Evolutionary conservation across 2,888 invertebrate genomes (phyloP).

Genomic region (Thereva nobilitata): DNA sequence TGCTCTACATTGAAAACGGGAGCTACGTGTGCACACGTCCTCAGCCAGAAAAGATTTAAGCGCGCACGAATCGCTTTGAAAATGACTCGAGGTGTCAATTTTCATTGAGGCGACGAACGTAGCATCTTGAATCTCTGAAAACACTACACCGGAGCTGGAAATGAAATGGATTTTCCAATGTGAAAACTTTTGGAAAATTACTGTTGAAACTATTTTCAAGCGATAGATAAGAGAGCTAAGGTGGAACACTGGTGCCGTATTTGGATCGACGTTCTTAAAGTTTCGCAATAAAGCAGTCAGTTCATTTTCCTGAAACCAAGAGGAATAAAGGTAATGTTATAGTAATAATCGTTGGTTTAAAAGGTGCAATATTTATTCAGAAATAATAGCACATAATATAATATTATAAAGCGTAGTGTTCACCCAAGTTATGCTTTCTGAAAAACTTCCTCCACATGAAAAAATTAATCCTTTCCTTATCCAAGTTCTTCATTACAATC

Average conservation of each 20-base stretch:
- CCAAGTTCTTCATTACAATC: conserved; percentile 45
- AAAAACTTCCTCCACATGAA: conserved; percentile 42
- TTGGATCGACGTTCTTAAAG: too few species aligned
- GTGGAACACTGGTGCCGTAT: too few species aligned
- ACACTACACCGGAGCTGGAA: neutral
- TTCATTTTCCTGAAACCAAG: too few species aligned
- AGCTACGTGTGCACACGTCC: conserved; percentile 13
- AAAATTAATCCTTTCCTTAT: conserved; percentile 44
- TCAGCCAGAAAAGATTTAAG: conserved; percentile 33
- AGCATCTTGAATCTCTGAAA: conserved; percentile 15
- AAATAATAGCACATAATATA: conserved; percentile 1
- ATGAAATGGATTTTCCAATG: neutral
- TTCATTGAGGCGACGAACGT: conserved; percentile 30
- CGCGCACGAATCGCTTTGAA: conserved; percentile 34
- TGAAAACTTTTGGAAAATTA: neutral
- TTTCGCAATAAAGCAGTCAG: too few species aligned
- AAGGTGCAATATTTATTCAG: neutral
- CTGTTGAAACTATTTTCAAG: neutral
- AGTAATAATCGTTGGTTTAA: too few species aligned
- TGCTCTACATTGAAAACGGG: conserved; percentile 20
- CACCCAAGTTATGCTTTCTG: conserved; percentile 40
- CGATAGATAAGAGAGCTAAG: too few species aligned
- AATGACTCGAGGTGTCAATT: conserved; percentile 38
- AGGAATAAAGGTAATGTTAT: too few species aligned
- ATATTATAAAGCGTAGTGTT: conserved; percentile 41